Conservation (phyloP, 2,888 invertebrate genomes). For the Chironomus tentans region DNA sequence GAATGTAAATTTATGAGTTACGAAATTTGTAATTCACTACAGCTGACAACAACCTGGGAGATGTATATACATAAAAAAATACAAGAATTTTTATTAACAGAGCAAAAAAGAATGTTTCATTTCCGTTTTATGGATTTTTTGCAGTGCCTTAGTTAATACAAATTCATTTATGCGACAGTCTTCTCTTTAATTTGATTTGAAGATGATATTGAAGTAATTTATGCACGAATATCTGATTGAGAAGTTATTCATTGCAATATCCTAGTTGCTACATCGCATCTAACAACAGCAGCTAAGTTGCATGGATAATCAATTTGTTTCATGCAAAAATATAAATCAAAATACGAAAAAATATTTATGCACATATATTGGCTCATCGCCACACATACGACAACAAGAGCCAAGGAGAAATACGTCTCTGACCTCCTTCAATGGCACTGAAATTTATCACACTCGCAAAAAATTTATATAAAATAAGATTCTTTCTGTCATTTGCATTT, state of each 20-base stretch:
- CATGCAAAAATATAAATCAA: constrained; percentile 5
- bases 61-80: not conserved
- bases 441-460: not conserved
- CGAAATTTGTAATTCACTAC: constrained; percentile 15
- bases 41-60: not conserved
- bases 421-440: constrained; percentile 18
- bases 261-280: not conserved
- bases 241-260: not conserved
- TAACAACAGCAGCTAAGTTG: not conserved
- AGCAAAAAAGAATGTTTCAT: not conserved
- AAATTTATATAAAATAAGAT: not conserved
- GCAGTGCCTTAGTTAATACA: not conserved
- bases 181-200: too few species aligned
- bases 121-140: not conserved
- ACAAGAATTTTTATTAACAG: not conserved
- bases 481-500: not conserved
- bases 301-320: constrained; percentile 10
- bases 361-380: not conserved
- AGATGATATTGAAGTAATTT: not conserved
- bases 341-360: not conserved
- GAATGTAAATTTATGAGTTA: constrained; percentile 20
- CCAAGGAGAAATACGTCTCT: not conserved
- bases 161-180: constrained; percentile 12
- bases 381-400: not conserved
- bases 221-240: not conserved